These are phyloP conservation scores for Sycobia sp. DNA, from an alignment of 1,140 invertebrate genomes.

Conservation along the genomic window DNA sequence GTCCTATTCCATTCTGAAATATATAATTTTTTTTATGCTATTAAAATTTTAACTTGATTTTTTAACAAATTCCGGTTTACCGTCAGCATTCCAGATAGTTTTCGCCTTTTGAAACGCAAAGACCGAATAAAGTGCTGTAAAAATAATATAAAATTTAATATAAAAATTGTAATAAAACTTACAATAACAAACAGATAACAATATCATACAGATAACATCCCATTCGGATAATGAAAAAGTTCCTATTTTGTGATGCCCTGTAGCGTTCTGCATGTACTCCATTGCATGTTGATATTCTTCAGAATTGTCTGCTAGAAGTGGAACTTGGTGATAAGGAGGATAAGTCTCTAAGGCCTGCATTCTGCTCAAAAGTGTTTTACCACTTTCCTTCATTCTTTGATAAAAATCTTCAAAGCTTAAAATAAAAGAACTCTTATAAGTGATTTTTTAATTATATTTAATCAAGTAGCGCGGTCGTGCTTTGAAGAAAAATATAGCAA, in stretches of 20 bases:
- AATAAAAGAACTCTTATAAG: constrained; percentile 26
- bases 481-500: neutral
- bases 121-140: constrained; percentile 82
- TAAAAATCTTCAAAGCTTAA: constrained; percentile 81
- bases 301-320: constrained; percentile 64
- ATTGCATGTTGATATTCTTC: constrained; percentile 78
- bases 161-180: too few relatives aligned
- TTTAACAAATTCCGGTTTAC: constrained; percentile 64
- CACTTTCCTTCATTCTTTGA: constrained; percentile 64
- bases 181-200: constrained; percentile 32
- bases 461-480: too few relatives aligned
- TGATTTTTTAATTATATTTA: neutral
- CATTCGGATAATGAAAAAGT: constrained; percentile 90
- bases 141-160: constrained; percentile 44
- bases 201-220: constrained; percentile 85
- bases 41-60: neutral
- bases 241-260: constrained; percentile 65
- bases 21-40: neutral
- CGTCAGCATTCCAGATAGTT: constrained; percentile 67
- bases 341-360: constrained; percentile 75
- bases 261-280: constrained; percentile 63
- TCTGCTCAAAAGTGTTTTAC: constrained; percentile 62
- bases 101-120: constrained; percentile 85
- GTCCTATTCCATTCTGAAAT: neutral
- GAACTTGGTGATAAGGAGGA: constrained; percentile 60